Evolutionary conservation across 2,888 invertebrate species (phyloP), one percentile per base, ranked within the genome.

Genomic region (Xestobium rufovillosum): DNA sequence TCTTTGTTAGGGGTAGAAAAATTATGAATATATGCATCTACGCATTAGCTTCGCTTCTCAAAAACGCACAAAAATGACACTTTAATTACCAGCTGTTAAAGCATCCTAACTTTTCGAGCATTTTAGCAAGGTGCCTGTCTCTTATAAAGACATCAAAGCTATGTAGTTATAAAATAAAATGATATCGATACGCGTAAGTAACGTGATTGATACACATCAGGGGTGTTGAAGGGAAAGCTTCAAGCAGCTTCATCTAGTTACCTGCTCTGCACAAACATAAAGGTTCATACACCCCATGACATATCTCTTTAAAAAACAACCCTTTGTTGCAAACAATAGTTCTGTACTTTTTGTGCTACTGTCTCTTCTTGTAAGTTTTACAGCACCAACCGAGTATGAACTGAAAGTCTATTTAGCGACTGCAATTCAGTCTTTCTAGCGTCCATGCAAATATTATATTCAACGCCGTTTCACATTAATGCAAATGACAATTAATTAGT

Each of bases 131-230:
- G 23, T 19, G n/a, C 23, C 23, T 19, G 23, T 6, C 23, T 19
- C n/a, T 19, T 19, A 19, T 19, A 8, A 19, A 8, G 6, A n/a
- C 23, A 19, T n/a, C n/a, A 19, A 19, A 19, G n/a, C n/a, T n/a
- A n/a, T n/a, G n/a, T n/a, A n/a, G n/a, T 19, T 8, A 19, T 19
- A n/a, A 8, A 8, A 46, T 47, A 45, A 45, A 50, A 44, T 53
- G 56, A 50, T 57, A 61, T 60, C 54, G 59, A 62, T 61, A 61
- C 56, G 59, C 59, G 59, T 60, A 55, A 52, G 53, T 58, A 59
- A 60, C 52, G 48, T 63, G 63, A 63, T 63, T 63, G 63, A 63
- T 65, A 57, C n/a, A n/a, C 60, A 61, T 59, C 58, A 52, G 55
- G 59, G 60, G 59, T 59, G 53, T 57, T 56, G 56, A 49, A 51